Evolutionary conservation across 2,797 vertebrate genomes (phyloP), one percentile per base, ranked within the genome.

Genomic region (Botia almorhae): DNA sequence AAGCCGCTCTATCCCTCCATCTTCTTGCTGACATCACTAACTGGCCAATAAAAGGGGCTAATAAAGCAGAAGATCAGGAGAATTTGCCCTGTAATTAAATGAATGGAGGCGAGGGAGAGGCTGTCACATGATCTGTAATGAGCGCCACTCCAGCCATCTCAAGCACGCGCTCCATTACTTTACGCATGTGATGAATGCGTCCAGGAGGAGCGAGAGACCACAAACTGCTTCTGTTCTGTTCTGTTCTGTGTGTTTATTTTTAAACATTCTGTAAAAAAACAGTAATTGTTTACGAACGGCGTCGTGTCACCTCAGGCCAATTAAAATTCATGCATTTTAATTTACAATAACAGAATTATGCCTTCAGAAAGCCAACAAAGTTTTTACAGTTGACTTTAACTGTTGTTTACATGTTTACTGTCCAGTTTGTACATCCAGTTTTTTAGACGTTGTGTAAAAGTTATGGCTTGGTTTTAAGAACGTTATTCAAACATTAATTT

Each of bases 21-120:
- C 91, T 91, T 92, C 87, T 87, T 84, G 87, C 88, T 91, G 89
- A 91, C 93, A 91, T 90, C 89, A 88, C 89, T 93, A 90, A 92
- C 87, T 69, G 92, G 92, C 92, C 89, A 91, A 93, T 91, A 93
- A 26, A 92, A 94, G 87, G 89, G 89, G 82, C 88, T 94, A 95
- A 94, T 94, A 93, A 94, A 91, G 91, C 91, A 91, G 88, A 89
- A 86, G 88, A 88, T 82, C 84, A 82, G 86, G 89, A 91, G 90
- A 91, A 90, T 93, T 92, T 90, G 87, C 86, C 85, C 74, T 63
- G 89, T 93, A 93, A 94, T 93, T 93, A 94, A 93, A 95, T 93
- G 91, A 92, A 92, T 90, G 85, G 87, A 92, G 87, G 88, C 63
- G 88, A 89, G 88, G 90, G 88, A 86, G 90, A 91, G 91, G 87